Conservation (phyloP, 2,113 vertebrate species). For the Bos taurus region ARS-UCD2.0 NC_037348.1:49121001-49121500, state of each 20-base stretch:
- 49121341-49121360: constrained; percentile 1
- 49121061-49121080: constrained; percentile 91
- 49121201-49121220: constrained; percentile 10
- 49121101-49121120: constrained; percentile 92
- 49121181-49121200: constrained; percentile 30
- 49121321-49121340: background rate
- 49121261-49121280: background rate
- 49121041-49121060: constrained; percentile 56
- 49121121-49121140: constrained; percentile 93
- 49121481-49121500: constrained; percentile 84
- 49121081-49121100: constrained; percentile 93
- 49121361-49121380: background rate
- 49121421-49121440: constrained; percentile 92
- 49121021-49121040: constrained; percentile 43
- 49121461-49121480: constrained; percentile 93
- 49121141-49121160: constrained; percentile 84
- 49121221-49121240: constrained; percentile 6
- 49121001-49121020: constrained; percentile 41
- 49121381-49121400: constrained; percentile 20
- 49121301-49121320: background rate
- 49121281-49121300: background rate
- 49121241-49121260: background rate
- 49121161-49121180: background rate
- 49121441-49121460: constrained; percentile 90
- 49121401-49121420: constrained; percentile 62